Evolutionary conservation across 2,888 invertebrate genomes (phyloP), one percentile per base, ranked within the genome.

Genomic region (Pyrrhia umbra): DNA sequence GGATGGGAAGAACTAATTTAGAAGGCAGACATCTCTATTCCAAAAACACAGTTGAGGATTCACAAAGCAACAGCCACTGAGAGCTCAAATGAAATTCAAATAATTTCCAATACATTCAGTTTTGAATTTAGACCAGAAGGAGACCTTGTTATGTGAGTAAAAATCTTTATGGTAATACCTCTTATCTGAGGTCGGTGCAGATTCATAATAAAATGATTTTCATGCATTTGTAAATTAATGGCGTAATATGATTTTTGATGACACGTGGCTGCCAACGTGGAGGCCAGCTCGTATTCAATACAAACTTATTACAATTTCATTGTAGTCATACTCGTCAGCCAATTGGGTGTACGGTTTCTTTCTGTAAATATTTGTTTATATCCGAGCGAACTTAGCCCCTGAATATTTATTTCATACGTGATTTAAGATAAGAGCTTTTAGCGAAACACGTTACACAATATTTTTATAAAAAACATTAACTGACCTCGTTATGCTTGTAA

Each of bases 181-280:
- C 56, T 84, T 85, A 87, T 85, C 84, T 74, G 78, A 55, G 80
- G 72, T 59, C 79, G 84, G 82, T 85, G 88, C 85, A 85, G 89
- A 92, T 92, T 91, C 92, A 92, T 92, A 90, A 90, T 90, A 86
- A 90, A 90, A 90, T 89, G 79, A 89, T 87, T 79, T 79, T 83
- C 85, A 84, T 88, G 83, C 80, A 89, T 88, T 86, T 87, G 83
- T 84, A 83, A 84, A 80, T 84, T 85, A 83, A 85, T 83, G 83
- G 69, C 75, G 72, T 68, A 81, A 82, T 84, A 86, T 87, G 83
- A 82, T 88, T 86, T 83, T 84, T 75, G 46, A 52, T 59, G 55
- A 89, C 92, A 92, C 93, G 93, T 86, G 88, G 82, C 83, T 6
- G 9, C 25, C 75, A 89, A 92, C 90, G 93, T 90, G 91, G 75